Evolutionary conservation across 2,797 vertebrate genomes (phyloP), one percentile per base, ranked within the genome.

Genomic region (Dallia pectoralis): DNA sequence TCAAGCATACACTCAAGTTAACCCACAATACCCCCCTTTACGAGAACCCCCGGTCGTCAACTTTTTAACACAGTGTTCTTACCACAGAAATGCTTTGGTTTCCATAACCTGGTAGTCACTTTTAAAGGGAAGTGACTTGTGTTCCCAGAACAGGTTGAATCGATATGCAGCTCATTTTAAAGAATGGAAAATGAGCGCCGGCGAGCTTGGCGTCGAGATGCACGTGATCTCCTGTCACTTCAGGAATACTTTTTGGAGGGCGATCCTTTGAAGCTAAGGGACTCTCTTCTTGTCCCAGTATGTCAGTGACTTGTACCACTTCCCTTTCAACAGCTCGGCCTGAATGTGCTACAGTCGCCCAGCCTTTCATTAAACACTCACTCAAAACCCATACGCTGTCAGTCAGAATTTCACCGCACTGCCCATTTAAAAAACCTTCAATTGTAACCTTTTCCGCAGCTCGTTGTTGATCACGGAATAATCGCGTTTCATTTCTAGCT

Each of bases 381-480:
- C n/a, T 80, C 87, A 83, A 79, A 84, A 22, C 16, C 74, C n/a
- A 40, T 67, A 71, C 69, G 79, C 79, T 83, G 89, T 87, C 89
- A 90, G 85, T 53, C 11, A 56, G 53, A 12, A 4, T 22, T 25
- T n/a, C n/a, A 22, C 51, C 51, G 7, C n/a, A 56, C 79, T 83
- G 88, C 86, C 88, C 89, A 86, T 90, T 87, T 88, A 82, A 83
- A n/a, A n/a, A 25, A 56, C 22, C n/a, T 25, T 25, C 8, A 56
- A 18, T 22, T 91, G 85, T 87, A 82, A 81, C 64, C 82, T 89
- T 89, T 88, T 86, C 88, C 85, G 89, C 75, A 84, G 81, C 85
- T 82, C 83, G 86, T 80, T 88, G 86, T 87, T 87, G 84, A 84
- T 88, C 44, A 88, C 87, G 85, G 87, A 88, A 89, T 84, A 88